Percentiles rank a stretch among this genome's conserved stretches.
phyloP scores from a whole-genome alignment of 2,797 vertebrate species.

The Sebastes jordani region DNA sequence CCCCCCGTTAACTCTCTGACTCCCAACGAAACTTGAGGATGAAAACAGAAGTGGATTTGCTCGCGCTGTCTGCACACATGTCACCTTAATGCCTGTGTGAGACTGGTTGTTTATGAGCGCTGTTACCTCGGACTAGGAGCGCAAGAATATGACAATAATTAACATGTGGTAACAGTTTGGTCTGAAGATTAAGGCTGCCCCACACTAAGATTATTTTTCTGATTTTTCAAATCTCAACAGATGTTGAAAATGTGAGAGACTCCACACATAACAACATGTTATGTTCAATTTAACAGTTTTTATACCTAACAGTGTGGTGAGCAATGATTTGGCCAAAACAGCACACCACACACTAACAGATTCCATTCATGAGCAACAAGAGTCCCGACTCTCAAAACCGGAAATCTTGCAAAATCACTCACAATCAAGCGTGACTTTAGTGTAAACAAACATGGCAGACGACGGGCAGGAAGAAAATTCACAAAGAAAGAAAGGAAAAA shows the following conservation, averaged over 20 bases:
- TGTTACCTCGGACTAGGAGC: neutral
- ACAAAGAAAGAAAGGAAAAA: neutral
- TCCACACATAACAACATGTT: neutral
- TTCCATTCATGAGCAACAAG: neutral
- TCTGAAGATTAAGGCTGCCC: neutral
- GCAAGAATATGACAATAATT: neutral
- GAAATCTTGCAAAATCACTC: too few species aligned
- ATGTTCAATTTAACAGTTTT: neutral
- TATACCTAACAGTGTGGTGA: neutral
- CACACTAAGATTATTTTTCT: neutral
- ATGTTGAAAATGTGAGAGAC: neutral
- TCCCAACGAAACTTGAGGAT: conserved; percentile 29
- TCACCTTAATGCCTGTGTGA: neutral
- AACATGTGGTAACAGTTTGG: neutral
- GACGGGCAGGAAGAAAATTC: neutral
- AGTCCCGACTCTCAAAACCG: too few species aligned
- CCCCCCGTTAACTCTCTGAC: conserved; percentile 32
- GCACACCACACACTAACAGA: neutral
- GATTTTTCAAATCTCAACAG: neutral
- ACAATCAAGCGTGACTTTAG: too few species aligned
- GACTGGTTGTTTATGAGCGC: neutral
- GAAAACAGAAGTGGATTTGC: conserved; percentile 19
- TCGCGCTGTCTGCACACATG: neutral
- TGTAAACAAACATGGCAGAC: too few species aligned
- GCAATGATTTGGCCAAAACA: neutral